Conservation (phyloP, 2,888 invertebrate genomes). For the Drosophila mayaguana region DNA sequence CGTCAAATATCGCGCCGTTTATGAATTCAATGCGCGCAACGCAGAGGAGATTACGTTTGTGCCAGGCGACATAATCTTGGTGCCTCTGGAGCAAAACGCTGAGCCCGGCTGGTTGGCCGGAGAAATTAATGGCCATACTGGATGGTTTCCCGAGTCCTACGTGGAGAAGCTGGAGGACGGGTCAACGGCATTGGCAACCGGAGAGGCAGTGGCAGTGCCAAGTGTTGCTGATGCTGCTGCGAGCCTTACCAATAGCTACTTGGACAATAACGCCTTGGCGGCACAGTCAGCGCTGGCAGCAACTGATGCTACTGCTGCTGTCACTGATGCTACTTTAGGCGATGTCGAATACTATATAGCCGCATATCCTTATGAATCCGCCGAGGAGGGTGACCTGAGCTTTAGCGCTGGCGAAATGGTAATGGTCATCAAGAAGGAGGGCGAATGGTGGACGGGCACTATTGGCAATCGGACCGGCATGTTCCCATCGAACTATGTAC, state of each 20-base stretch:
- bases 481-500: constrained; percentile 99
- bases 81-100: constrained; percentile 91
- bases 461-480: constrained; percentile 94
- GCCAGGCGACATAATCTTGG: constrained; percentile 95
- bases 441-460: constrained; percentile 99
- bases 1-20: constrained; percentile 94
- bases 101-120: constrained; percentile 99
- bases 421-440: constrained; percentile 94
- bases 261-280: constrained; percentile 80
- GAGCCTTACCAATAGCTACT: constrained; percentile 64
- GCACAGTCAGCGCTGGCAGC: constrained; percentile 43
- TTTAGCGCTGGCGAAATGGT: constrained; percentile 95
- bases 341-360: constrained; percentile 93
- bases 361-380: constrained; percentile 94
- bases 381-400: constrained; percentile 95
- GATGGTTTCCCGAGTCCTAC: constrained; percentile 99
- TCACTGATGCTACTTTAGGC: constrained; percentile 82
- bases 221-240: constrained; percentile 25
- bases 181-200: constrained; percentile 22
- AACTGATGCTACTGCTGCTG: constrained; percentile 54
- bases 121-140: constrained; percentile 94
- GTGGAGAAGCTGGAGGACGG: constrained; percentile 90
- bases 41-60: constrained; percentile 96
- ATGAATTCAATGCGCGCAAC: constrained; percentile 96
- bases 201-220: constrained; percentile 4